These are phyloP conservation scores for Cydia pomonella DNA, from an alignment of 1,140 invertebrate species.

Conservation along the genomic window DNA sequence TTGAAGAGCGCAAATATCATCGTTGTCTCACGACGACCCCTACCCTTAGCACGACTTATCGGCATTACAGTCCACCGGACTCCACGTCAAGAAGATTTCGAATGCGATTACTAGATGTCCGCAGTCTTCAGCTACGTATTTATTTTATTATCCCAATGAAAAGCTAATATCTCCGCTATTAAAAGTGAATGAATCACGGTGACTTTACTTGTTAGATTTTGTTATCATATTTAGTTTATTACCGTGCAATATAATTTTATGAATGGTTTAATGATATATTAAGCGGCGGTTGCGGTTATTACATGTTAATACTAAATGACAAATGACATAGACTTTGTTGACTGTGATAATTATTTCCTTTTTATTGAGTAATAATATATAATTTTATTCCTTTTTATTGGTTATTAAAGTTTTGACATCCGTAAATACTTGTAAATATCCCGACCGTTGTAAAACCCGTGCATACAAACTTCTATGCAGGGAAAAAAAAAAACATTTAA, in stretches of 20 bases:
- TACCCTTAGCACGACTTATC: constrained; percentile 7
- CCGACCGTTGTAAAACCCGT: no score
- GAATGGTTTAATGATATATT: not conserved
- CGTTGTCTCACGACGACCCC: not conserved
- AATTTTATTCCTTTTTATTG: no score
- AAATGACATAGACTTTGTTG: no score
- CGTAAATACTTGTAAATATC: no score
- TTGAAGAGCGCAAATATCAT: constrained; percentile 12
- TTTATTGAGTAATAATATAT: no score
- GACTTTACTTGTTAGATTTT: not conserved
- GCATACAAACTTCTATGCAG: no score
- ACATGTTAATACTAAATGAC: not conserved
- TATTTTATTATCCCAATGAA: constrained; percentile 23
- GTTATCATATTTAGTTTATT: not conserved
- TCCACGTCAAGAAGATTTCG: constrained; percentile 16
- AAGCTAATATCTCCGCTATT: not conserved
- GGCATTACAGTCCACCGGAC: constrained; percentile 5
- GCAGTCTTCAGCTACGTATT: not conserved
- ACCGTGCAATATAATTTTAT: not conserved
- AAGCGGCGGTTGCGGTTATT: not conserved
- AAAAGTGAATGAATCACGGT: constrained; percentile 1
- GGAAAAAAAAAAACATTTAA: no score
- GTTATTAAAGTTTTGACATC: no score
- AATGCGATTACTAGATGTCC: constrained; percentile 33
- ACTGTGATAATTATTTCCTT: no score